Evolutionary conservation across 1,140 invertebrate genomes (phyloP).

Genomic region (Oncopodura yosiiana): DNA sequence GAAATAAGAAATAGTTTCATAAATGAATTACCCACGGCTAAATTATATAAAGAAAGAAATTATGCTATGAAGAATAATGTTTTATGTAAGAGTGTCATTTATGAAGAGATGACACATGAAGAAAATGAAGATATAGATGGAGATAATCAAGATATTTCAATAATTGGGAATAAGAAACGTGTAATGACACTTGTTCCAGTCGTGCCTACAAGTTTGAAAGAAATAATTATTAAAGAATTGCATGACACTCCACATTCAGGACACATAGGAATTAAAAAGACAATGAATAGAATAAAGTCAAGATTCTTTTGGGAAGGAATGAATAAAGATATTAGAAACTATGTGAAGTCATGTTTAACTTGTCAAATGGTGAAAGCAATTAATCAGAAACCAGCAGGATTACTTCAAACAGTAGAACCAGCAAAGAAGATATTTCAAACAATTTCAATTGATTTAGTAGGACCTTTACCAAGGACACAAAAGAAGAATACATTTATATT

Average conservation of each 20-base stretch:
- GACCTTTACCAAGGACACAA: conserved; percentile 11
- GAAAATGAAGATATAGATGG: no score
- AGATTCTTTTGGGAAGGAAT: conserved; percentile 27
- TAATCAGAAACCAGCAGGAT: conserved; percentile 8
- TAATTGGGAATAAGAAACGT: no score
- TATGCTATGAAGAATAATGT: no score
- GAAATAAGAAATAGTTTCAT: no score
- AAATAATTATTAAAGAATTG: conserved; percentile 11
- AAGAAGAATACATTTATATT: not conserved
- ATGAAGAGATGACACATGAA: no score
- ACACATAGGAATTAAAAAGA: conserved; percentile 22
- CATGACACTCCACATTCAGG: conserved; percentile 20
- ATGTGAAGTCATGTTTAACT: conserved; percentile 18
- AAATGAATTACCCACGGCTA: no score
- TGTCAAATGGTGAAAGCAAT: conserved; percentile 23
- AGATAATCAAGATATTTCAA: no score
- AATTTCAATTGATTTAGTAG: conserved; percentile 25
- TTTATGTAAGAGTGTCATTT: no score
- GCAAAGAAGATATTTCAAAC: conserved; percentile 12
- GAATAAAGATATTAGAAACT: conserved; percentile 22
- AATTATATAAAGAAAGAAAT: no score
- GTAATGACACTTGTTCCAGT: no score
- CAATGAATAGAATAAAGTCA: conserved; percentile 4
- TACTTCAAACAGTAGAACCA: not conserved
- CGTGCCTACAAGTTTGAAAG: conserved; percentile 5